These are phyloP conservation scores for Myoxocephalus aenaeus DNA, from an alignment of 2,797 vertebrate genomes.

Conservation along the genomic window DNA sequence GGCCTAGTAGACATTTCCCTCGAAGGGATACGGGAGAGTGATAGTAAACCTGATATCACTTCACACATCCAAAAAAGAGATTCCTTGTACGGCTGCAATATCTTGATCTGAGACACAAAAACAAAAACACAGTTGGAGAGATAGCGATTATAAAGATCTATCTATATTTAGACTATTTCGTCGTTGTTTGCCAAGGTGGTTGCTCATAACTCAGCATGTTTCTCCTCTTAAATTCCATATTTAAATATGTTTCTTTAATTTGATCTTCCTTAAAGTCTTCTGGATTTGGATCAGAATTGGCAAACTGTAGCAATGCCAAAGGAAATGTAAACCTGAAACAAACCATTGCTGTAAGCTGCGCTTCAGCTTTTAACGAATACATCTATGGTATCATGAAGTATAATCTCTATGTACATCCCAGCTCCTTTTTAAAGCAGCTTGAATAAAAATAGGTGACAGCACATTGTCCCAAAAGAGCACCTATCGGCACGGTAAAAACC, in stretches of 20 bases:
- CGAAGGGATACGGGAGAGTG: neutral
- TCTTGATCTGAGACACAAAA: slow-evolving; percentile 8
- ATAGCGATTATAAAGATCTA: no score
- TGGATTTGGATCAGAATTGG: neutral
- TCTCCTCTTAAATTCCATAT: no score
- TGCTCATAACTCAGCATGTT: no score
- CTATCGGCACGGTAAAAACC: slow-evolving; percentile 4
- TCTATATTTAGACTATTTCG: no score
- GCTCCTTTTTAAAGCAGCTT: neutral
- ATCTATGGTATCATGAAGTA: neutral
- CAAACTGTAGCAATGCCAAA: neutral
- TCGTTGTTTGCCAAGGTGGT: no score
- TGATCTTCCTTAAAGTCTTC: neutral
- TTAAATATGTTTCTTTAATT: neutral
- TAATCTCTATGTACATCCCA: no score
- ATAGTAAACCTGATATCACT: slow-evolving; percentile 12
- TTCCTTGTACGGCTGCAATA: neutral
- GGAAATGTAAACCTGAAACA: neutral
- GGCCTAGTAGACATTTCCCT: no score
- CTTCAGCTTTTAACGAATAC: neutral
- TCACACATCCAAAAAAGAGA: slow-evolving; percentile 14
- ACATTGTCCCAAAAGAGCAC: neutral
- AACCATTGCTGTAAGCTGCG: neutral
- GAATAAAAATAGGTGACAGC: neutral
- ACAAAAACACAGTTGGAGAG: neutral